These are phyloP conservation scores for Cardiocondyla obscurior DNA, from an alignment of 1,140 invertebrate genomes.

Conservation along the genomic window DNA sequence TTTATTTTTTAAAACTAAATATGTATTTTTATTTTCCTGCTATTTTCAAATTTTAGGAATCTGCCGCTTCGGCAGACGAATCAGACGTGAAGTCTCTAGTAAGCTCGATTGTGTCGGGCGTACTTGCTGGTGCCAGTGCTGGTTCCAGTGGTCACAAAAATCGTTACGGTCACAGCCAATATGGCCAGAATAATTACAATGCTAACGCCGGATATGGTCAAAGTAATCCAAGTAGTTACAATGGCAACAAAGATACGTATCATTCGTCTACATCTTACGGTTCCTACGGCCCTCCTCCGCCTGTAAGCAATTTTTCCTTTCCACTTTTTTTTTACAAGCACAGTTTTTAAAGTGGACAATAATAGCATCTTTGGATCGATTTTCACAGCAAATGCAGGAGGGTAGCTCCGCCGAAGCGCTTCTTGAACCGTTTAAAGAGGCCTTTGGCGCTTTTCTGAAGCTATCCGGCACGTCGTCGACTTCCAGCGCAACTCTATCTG, in stretches of 20 bases:
- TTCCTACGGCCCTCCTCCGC: background rate
- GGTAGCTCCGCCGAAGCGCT: background rate
- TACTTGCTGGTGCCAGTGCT: slow-evolving; percentile 77
- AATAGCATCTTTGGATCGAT: background rate
- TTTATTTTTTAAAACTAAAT: background rate
- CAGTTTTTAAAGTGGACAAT: too few relatives aligned
- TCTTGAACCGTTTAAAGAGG: background rate
- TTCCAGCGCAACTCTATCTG: slow-evolving; percentile 15
- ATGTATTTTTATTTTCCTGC: background rate
- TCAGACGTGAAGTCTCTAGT: slow-evolving; percentile 76
- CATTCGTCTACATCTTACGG: slow-evolving; percentile 55
- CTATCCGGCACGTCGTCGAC: slow-evolving; percentile 4
- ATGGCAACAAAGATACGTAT: slow-evolving; percentile 31
- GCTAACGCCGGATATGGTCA: background rate
- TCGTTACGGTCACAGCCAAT: background rate
- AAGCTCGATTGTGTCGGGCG: slow-evolving; percentile 76
- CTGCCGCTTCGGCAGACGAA: slow-evolving; percentile 46
- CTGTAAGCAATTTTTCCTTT: slow-evolving; percentile 56
- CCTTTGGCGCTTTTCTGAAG: slow-evolving; percentile 13
- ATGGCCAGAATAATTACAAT: background rate
- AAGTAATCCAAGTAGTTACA: too few relatives aligned
- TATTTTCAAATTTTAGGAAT: slow-evolving; percentile 53
- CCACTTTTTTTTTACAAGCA: too few relatives aligned
- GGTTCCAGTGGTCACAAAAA: slow-evolving; percentile 72
- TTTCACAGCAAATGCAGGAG: background rate